phyloP scores from a whole-genome alignment of 1,140 invertebrate species.

The Venustaconcha ellipsiformis region DNA sequence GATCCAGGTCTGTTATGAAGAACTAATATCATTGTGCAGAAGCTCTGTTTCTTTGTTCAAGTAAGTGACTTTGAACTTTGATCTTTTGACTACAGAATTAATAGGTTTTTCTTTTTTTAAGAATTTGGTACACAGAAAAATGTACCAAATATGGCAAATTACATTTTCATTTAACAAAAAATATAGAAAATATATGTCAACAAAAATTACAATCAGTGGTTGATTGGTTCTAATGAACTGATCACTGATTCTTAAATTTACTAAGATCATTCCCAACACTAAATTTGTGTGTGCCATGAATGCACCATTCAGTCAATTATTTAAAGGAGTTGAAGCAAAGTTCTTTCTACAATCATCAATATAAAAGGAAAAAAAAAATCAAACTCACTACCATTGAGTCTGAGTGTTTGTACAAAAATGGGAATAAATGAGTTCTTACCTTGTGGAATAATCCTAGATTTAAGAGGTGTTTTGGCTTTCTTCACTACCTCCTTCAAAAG shows the following conservation, averaged over 20 bases:
- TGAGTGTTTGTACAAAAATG: neutral
- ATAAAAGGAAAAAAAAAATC: neutral
- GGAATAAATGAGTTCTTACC: slow-evolving; percentile 67
- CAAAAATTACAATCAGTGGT: too few species aligned
- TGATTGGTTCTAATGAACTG: too few species aligned
- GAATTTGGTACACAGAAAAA: too few species aligned
- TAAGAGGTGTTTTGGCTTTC: slow-evolving; percentile 84
- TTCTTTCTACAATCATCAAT: neutral
- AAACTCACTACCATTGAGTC: neutral
- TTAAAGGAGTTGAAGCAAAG: neutral
- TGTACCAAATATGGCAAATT: too few species aligned
- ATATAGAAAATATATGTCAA: too few species aligned
- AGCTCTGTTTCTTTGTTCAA: too few species aligned
- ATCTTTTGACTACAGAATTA: too few species aligned
- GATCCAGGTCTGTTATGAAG: too few species aligned
- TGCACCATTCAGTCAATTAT: neutral
- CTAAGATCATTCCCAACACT: neutral
- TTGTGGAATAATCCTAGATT: slow-evolving; percentile 86
- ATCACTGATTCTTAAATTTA: neutral
- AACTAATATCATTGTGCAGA: too few species aligned
- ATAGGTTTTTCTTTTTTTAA: too few species aligned
- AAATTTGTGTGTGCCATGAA: neutral
- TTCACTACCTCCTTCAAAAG: slow-evolving; percentile 94
- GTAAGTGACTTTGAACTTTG: too few species aligned
- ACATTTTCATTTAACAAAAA: too few species aligned